These are phyloP conservation scores for Muscidifurax raptorellus DNA, from an alignment of 1,140 invertebrate species.

Conservation along the genomic window DNA sequence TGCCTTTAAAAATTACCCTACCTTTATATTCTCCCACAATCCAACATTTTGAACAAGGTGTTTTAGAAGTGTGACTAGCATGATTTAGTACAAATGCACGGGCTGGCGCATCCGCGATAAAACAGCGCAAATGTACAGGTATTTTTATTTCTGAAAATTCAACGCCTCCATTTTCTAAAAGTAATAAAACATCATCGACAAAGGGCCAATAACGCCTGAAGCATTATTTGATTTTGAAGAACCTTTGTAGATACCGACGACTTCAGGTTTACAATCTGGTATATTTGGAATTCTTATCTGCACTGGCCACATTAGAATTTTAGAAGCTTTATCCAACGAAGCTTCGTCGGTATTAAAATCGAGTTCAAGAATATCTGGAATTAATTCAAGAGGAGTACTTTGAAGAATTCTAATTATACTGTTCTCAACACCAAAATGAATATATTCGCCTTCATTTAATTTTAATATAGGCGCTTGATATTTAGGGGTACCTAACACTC, in stretches of 20 bases:
- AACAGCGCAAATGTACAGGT: conserved; percentile 32
- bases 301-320: conserved; percentile 3
- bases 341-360: conserved; percentile 1
- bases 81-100: conserved; percentile 45
- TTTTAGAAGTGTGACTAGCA: conserved; percentile 31
- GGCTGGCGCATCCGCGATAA: conserved; percentile 51
- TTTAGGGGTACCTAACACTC: too few species aligned
- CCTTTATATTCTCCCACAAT: background rate
- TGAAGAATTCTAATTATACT: too few species aligned
- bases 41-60: conserved; percentile 30
- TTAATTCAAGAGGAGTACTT: background rate
- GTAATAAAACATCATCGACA: background rate
- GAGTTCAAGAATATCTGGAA: background rate
- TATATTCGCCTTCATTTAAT: too few species aligned
- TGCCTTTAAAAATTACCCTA: background rate
- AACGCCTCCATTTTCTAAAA: conserved; percentile 34
- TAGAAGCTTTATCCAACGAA: background rate
- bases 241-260: conserved; percentile 46
- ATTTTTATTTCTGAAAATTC: conserved; percentile 18
- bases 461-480: too few species aligned
- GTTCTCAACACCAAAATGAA: too few species aligned
- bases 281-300: background rate
- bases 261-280: background rate
- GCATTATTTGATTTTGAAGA: too few species aligned
- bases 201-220: too few species aligned